phyloP scores from a whole-genome alignment of 2,113 vertebrate genomes.

The sheep (Ovis aries) region DNA sequence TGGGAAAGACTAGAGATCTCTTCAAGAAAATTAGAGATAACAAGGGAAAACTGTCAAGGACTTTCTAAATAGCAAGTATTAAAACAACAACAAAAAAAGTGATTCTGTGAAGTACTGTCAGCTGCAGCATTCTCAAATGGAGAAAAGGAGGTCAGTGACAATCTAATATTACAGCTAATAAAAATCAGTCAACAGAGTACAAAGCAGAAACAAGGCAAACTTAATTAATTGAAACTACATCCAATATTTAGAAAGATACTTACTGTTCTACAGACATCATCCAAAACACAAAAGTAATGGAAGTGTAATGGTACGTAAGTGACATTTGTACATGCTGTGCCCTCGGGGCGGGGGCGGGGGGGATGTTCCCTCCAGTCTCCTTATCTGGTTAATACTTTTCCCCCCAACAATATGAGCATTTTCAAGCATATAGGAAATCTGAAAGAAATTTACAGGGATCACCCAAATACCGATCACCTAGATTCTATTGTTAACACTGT shows the following conservation, averaged over 20 bases:
- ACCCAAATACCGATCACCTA: neutral
- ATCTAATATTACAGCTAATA: neutral
- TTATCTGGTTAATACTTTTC: neutral
- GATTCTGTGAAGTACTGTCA: neutral
- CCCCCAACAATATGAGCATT: neutral
- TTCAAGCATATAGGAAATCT: neutral
- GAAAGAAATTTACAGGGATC: conserved; percentile 6
- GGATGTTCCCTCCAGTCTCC: neutral
- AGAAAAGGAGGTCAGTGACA: neutral
- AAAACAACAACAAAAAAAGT: neutral
- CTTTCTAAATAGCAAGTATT: conserved; percentile 9
- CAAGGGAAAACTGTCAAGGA: neutral
- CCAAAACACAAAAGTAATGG: neutral
- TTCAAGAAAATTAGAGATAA: too few species aligned
- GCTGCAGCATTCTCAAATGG: neutral
- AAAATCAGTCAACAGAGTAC: neutral
- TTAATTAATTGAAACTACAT: conserved; percentile 1
- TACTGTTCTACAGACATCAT: neutral
- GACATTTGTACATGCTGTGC: neutral
- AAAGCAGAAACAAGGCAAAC: neutral
- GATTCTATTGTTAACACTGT: neutral
- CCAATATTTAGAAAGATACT: conserved; percentile 2
- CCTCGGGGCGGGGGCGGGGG: neutral
- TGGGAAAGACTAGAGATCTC: too few species aligned
- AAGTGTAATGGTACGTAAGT: neutral